Evolutionary conservation across 2,888 invertebrate genomes (phyloP).

Genomic region (Leptopilina syphax): DNA sequence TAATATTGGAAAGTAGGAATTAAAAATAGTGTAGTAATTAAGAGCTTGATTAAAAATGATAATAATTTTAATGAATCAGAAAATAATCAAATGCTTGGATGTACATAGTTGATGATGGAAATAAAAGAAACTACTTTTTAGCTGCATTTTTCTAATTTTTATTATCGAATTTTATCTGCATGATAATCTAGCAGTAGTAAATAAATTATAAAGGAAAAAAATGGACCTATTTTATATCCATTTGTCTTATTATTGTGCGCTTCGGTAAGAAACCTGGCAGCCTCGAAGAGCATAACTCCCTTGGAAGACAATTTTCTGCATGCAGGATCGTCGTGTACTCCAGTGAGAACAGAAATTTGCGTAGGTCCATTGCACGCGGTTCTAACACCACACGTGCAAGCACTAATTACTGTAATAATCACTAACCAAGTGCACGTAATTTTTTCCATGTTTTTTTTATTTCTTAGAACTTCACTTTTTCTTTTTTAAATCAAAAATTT

Average conservation of each 20-base stretch:
- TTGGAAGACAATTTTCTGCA: conserved; percentile 67
- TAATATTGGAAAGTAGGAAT: too few relatives aligned
- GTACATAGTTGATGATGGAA: too few relatives aligned
- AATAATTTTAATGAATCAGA: too few relatives aligned
- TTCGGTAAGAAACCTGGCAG: conserved; percentile 66
- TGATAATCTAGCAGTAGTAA: not conserved
- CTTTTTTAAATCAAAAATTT: not conserved
- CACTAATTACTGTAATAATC: conserved; percentile 61
- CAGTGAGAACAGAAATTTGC: conserved; percentile 67
- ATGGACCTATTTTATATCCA: conserved; percentile 70
- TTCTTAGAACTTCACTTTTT: not conserved
- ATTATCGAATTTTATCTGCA: too few relatives aligned
- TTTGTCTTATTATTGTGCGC: conserved; percentile 68
- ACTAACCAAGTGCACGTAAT: conserved; percentile 54
- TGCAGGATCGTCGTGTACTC: conserved; percentile 68
- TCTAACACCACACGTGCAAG: conserved; percentile 71
- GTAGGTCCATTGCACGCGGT: conserved; percentile 66
- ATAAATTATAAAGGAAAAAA: not conserved
- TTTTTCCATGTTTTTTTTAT: conserved; percentile 38
- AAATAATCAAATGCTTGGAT: too few relatives aligned
- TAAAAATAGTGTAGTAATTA: too few relatives aligned
- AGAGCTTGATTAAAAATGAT: too few relatives aligned
- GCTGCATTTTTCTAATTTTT: too few relatives aligned
- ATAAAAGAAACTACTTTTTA: too few relatives aligned
- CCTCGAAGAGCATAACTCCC: conserved; percentile 70